Percentiles rank a stretch among this genome's conserved stretches.
phyloP scores from a whole-genome alignment of 2,113 vertebrate genomes.

The Anas platyrhynchos region DNA sequence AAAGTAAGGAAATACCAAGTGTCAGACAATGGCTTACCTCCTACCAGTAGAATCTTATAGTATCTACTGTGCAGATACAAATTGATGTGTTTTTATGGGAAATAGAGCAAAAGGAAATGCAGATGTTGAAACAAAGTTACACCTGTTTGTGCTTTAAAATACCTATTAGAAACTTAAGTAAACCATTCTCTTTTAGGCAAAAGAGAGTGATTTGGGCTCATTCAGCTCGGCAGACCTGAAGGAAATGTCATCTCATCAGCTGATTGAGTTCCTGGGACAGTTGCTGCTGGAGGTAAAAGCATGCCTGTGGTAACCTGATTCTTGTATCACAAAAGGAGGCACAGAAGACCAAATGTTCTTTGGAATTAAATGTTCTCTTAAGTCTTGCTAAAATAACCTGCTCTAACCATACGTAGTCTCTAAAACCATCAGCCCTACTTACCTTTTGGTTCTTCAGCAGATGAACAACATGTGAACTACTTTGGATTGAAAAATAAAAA shows the following conservation, averaged over 20 bases:
- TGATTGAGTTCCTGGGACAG: slow-evolving; percentile 90
- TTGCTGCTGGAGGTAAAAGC: slow-evolving; percentile 86
- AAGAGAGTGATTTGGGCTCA: slow-evolving; percentile 82
- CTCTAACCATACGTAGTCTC: neutral
- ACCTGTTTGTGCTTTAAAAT: neutral
- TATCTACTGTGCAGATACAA: neutral
- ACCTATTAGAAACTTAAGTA: neutral
- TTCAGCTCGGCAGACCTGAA: slow-evolving; percentile 86
- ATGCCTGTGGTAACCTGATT: neutral
- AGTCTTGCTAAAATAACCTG: neutral
- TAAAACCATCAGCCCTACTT: neutral
- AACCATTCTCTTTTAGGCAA: slow-evolving; percentile 77
- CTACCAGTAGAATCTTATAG: neutral
- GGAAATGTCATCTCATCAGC: slow-evolving; percentile 88
- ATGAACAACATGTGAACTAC: accelerated
- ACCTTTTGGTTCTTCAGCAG: neutral
- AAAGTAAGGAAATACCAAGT: neutral
- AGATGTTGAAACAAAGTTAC: neutral
- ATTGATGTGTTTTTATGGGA: neutral
- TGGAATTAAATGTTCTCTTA: neutral
- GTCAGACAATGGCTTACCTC: neutral
- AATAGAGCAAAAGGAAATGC: neutral
- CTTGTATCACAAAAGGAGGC: neutral
- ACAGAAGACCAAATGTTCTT: neutral
- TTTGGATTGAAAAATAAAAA: neutral